Evolutionary conservation across 1,140 invertebrate species (phyloP).

Genomic region (Drosophila rufa): DNA sequence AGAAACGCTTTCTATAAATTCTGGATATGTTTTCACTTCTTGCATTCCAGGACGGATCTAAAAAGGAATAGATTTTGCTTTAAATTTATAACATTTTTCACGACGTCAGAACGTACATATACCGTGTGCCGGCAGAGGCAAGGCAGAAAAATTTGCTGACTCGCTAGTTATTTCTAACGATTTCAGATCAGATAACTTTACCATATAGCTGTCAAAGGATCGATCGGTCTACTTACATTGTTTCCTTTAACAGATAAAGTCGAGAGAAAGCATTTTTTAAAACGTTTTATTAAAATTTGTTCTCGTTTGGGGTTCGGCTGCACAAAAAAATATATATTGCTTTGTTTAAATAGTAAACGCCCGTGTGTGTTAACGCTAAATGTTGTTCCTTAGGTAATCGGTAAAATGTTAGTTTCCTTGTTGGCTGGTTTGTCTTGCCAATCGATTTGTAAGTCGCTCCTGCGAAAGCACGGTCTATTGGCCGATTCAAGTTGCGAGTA

Average conservation of each 20-base stretch:
- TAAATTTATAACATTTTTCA: too few relatives aligned
- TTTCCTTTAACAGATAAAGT: not conserved
- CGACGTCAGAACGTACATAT: too few relatives aligned
- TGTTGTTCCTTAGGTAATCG: constrained; percentile 57
- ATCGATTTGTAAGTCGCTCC: constrained; percentile 16
- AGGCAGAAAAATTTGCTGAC: too few relatives aligned
- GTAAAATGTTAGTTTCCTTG: constrained; percentile 48
- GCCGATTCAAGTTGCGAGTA: constrained; percentile 1
- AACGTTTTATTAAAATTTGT: constrained; percentile 77
- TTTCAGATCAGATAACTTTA: too few relatives aligned
- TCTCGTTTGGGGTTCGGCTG: constrained; percentile 51
- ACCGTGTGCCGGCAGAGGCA: too few relatives aligned
- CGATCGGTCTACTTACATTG: too few relatives aligned
- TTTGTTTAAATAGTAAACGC: constrained; percentile 65
- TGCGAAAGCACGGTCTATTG: constrained; percentile 16
- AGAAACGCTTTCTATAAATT: too few relatives aligned
- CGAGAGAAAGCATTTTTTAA: constrained; percentile 53
- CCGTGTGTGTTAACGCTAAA: constrained; percentile 53
- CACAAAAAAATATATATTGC: constrained; percentile 75
- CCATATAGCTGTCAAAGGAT: too few relatives aligned
- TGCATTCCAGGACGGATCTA: too few relatives aligned
- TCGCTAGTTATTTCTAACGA: too few relatives aligned
- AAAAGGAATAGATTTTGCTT: too few relatives aligned
- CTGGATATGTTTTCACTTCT: too few relatives aligned
- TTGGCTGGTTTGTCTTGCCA: constrained; percentile 7